Evolutionary conservation across 2,797 vertebrate species (phyloP), one percentile per base, ranked within the genome.

Genomic region (Rhynchotus rufescens): DNA sequence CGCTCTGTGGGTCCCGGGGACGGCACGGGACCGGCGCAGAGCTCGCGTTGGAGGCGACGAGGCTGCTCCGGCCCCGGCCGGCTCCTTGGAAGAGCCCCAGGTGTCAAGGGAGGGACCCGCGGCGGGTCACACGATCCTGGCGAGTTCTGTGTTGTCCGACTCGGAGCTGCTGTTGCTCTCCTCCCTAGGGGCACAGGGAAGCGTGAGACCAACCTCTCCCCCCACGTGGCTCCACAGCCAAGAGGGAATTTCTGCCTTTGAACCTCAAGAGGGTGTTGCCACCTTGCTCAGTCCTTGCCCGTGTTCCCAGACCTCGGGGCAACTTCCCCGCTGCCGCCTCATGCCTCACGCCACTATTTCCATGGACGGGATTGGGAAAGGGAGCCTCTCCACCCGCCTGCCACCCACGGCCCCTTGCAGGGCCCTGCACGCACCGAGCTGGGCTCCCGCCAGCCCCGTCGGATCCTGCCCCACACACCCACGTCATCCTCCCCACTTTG

Each of bases 121-220:
- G 52, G 2, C 6, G 10, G 12, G 42, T 95, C 91, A 96, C 85
- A 91, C 94, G 36, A 98, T 97, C 92, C 98, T 98, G 91, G 97
- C 97, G 80, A 98, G 91, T 14, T 98, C 98, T 94, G 97, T 97
- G 81, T 98, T 98, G 95, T 99, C 99, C 0, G 98, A 98, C 80
- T 99, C 99, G 0, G 99, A 99, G 93, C 99, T 98, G 87, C 94
- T 98, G 25, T 96, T 98, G 95, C 97, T 98, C 64, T 97, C 97
- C 73, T 97, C 82, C 74, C 96, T 97, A 78, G 1, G 6, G 69
- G 12, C 2, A 68, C 72, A 91, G n/a, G 15, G 28, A 86, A 40
- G 19, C 9, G 2, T 0, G 11, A 34, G 22, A 49, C 34, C 6
- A 49, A 23, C 10, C 15, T 30, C 45, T 51, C 49, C 26, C 2